phyloP scores from a whole-genome alignment of 2,113 vertebrate species.

The Taxidea taxus region DNA sequence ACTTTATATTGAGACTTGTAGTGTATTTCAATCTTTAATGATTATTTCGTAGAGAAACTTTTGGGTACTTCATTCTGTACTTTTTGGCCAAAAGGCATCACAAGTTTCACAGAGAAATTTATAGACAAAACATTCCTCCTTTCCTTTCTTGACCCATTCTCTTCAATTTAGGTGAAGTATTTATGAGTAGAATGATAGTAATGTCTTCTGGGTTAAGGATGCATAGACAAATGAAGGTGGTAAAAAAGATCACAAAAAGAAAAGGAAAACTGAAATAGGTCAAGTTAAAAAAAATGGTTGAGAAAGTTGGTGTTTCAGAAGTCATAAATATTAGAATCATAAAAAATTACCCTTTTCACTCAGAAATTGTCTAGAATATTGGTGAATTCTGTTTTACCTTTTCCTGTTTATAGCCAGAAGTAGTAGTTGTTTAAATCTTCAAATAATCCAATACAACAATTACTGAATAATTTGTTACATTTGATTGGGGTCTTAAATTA shows the following conservation, averaged over 20 bases:
- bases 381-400: neutral
- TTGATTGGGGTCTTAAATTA: neutral
- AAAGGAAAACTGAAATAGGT: neutral
- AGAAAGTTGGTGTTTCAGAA: neutral
- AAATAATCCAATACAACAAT: no score
- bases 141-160: neutral
- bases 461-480: neutral
- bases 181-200: neutral
- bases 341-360: slow-evolving; percentile 19
- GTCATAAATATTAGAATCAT: neutral
- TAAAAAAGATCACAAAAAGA: neutral
- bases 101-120: neutral
- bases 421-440: no score
- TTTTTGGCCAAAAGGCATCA: neutral
- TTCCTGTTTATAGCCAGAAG: neutral
- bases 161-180: neutral
- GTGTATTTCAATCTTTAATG: neutral
- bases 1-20: neutral
- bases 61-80: neutral
- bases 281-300: neutral
- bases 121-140: neutral
- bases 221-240: neutral
- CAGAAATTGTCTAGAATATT: neutral
- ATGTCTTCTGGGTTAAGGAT: neutral
- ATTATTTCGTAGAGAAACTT: neutral